Evolutionary conservation across 2,888 invertebrate species (phyloP).

Genomic region (Tipula unca): DNA sequence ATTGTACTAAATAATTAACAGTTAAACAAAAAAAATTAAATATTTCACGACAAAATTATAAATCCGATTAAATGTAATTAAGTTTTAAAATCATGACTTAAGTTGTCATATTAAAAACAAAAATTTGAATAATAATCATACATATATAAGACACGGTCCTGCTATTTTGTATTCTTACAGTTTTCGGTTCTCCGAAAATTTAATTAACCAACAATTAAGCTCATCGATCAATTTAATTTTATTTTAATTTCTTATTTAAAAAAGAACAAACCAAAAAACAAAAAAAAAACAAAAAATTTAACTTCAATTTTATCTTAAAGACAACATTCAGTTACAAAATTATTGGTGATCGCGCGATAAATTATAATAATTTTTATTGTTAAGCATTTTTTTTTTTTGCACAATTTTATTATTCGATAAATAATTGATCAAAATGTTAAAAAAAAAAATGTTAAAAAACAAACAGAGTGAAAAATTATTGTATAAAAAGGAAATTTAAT

Average conservation of each 20-base stretch:
- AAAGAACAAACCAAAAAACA: too few relatives aligned
- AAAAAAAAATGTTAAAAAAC: not conserved
- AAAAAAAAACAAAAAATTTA: not conserved
- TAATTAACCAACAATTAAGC: not conserved
- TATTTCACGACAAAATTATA: too few relatives aligned
- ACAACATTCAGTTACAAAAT: not conserved
- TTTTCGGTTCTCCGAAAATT: not conserved
- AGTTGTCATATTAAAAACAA: not conserved
- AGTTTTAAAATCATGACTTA: not conserved
- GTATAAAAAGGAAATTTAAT: conserved; percentile 19
- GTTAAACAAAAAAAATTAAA: not conserved
- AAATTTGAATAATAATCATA: not conserved
- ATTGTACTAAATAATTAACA: not conserved
- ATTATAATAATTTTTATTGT: conserved; percentile 19
- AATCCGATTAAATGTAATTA: not conserved
- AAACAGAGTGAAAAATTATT: conserved; percentile 20
- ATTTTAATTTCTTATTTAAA: conserved; percentile 2
- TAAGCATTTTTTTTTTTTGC: not conserved
- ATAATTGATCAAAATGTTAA: conserved; percentile 15
- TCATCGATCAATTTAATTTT: not conserved
- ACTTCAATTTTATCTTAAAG: not conserved
- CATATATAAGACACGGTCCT: not conserved
- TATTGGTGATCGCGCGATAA: conserved; percentile 18
- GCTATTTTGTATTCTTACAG: not conserved
- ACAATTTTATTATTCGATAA: conserved; percentile 8